Conservation (phyloP, 1,140 invertebrate genomes). For the Halesus radiatus region DNA sequence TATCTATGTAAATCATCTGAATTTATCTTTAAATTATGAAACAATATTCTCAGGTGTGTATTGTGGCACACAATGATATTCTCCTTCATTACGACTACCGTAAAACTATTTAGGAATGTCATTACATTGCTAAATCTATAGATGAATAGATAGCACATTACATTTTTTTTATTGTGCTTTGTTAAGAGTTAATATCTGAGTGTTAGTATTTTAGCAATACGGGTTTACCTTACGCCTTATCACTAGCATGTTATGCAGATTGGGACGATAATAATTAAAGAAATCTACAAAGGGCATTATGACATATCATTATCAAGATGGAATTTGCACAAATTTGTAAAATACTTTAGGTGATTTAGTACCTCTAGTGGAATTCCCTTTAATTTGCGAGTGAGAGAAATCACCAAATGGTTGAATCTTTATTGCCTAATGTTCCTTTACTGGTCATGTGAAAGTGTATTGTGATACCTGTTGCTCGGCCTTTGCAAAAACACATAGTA, state of each 20-base stretch:
- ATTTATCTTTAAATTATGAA: no score
- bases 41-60: no score
- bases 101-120: no score
- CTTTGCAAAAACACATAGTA: conserved; percentile 1
- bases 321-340: neutral
- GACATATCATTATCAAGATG: neutral
- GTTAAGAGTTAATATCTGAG: neutral
- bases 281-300: conserved; percentile 20
- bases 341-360: neutral
- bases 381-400: conserved; percentile 5
- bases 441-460: conserved; percentile 24
- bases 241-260: conserved; percentile 7
- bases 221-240: conserved; percentile 20
- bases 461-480: conserved; percentile 14
- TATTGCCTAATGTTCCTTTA: neutral
- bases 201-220: neutral
- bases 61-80: no score
- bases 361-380: neutral
- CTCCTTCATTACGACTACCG: no score
- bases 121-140: no score
- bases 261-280: conserved; percentile 23
- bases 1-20: no score
- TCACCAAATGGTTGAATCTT: neutral
- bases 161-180: neutral
- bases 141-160: no score